Percentiles rank a stretch among this genome's conserved stretches.
Conservation (phyloP, 1,140 invertebrate genomes). For the Calycopis cecrops region DNA sequence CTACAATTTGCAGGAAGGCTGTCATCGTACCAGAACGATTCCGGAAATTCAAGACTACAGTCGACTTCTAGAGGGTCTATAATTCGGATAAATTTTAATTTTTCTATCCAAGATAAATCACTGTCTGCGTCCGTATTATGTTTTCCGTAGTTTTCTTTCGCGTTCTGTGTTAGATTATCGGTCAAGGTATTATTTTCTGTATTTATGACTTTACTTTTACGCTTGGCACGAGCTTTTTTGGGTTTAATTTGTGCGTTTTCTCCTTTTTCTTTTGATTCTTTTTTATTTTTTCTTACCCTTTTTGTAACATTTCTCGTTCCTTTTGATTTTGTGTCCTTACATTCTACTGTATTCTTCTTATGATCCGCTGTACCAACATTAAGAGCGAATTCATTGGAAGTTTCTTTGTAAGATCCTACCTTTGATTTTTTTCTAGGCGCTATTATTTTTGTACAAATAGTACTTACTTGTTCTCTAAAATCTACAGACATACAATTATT, state of each 20-base stretch:
- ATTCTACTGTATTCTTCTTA: neutral
- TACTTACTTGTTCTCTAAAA: too few relatives aligned
- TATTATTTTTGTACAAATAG: too few relatives aligned
- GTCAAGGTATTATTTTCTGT: too few relatives aligned
- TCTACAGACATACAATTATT: neutral
- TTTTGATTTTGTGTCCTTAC: neutral
- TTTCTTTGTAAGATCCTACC: too few relatives aligned
- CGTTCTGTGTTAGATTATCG: neutral
- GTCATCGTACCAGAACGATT: conserved; percentile 44
- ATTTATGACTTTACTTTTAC: neutral
- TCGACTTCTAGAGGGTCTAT: conserved; percentile 39
- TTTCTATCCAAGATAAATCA: conserved; percentile 49
- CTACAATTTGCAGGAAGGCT: conserved; percentile 30
- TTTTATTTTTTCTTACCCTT: neutral
- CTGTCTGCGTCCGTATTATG: conserved; percentile 6
- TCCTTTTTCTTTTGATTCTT: neutral
- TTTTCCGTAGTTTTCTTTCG: conserved; percentile 11
- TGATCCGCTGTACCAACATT: too few relatives aligned
- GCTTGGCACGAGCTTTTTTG: neutral
- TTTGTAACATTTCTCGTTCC: neutral
- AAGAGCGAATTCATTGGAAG: too few relatives aligned
- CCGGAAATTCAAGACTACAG: conserved; percentile 23
- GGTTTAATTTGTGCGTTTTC: neutral
- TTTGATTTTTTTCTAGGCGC: too few relatives aligned
- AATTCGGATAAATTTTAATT: conserved; percentile 43